Evolutionary conservation across 2,797 vertebrate species (phyloP), one percentile per base, ranked within the genome.

Genomic region (Gymnothorax reevesii): DNA sequence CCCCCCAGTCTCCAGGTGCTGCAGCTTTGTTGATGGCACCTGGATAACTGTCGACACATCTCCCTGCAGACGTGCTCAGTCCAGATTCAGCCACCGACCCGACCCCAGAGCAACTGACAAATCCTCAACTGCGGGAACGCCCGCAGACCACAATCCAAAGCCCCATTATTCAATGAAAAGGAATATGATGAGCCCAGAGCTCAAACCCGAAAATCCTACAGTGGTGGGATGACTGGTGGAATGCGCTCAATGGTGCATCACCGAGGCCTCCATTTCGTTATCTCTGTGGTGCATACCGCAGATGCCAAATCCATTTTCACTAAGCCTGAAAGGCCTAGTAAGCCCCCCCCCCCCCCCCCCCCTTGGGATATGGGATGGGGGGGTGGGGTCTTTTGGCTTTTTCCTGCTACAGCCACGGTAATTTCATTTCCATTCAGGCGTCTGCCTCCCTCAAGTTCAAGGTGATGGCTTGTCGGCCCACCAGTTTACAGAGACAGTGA

Each of bases 281-380:
- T 94, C 94, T 93, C 92, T 92, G 94, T 93, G 91, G 90, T 92
- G 93, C 94, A 94, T 94, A 90, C 93, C 92, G 92, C 92, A 94
- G 92, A 92, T 91, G 91, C 91, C 89, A 93, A 94, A 94, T 94
- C 93, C 93, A 89, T 90, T 85, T 89, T 83, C 57, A 57, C 90
- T 94, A 93, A 94, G 92, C 92, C 93, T 91, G 17, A 54, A 27
- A 86, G 75, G 66, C 82, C 83, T 77, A 69, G 75, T 79, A 79
- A 79, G 75, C 75, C 3, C 25, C 52, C 75, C 86, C 86, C 82
- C 82, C 2, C 75, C 75, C 3, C 25, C 52, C 75, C 86, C 86
- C 82, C 82, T 42, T 83, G 69, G 86, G 82, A 82, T 27, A 17
- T 12, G 69, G 82, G 55, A 66, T 54, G 62, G 33, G 13, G 85